A percentile compares a stretch with the other conserved stretches of the same genome.
phyloP scores from a whole-genome alignment of 2,888 invertebrate genomes.

The Sturmia bella region DNA sequence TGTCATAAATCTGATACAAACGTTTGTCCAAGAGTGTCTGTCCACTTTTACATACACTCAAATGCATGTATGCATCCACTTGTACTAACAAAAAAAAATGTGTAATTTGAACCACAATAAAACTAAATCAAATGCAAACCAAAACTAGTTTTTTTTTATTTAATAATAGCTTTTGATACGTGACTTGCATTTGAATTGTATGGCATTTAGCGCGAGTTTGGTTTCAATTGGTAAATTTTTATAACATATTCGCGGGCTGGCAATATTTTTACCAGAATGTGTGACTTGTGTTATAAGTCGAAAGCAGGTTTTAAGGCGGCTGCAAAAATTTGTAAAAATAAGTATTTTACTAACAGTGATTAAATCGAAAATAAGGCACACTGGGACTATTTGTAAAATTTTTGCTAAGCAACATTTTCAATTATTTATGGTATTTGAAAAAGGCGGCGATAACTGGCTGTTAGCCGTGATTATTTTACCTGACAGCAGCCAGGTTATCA shows the following conservation, averaged over 20 bases:
- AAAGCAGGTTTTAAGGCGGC: slow-evolving; percentile 35
- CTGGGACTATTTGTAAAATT: too few species aligned
- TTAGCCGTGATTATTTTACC: too few species aligned
- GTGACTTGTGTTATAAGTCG: too few species aligned
- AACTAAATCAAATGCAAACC: slow-evolving; percentile 29
- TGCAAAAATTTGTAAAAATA: too few species aligned
- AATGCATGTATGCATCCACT: not conserved
- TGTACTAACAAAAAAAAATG: not conserved
- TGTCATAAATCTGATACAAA: slow-evolving; percentile 44
- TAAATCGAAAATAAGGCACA: too few species aligned
- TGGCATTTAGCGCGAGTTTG: slow-evolving; percentile 8
- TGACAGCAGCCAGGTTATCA: too few species aligned
- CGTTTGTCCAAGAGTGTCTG: too few species aligned
- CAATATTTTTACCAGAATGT: not conserved
- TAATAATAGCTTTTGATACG: slow-evolving; percentile 37
- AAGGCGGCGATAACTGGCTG: too few species aligned
- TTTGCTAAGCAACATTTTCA: too few species aligned
- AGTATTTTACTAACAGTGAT: too few species aligned
- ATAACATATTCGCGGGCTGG: slow-evolving; percentile 26
- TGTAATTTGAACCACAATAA: slow-evolving; percentile 18
- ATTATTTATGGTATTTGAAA: too few species aligned
- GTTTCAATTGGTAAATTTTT: not conserved
- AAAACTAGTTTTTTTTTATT: slow-evolving; percentile 51
- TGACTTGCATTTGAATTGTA: slow-evolving; percentile 35
- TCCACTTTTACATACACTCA: not conserved